phyloP scores from a whole-genome alignment of 2,113 vertebrate species.

The Mungos mungo region DNA sequence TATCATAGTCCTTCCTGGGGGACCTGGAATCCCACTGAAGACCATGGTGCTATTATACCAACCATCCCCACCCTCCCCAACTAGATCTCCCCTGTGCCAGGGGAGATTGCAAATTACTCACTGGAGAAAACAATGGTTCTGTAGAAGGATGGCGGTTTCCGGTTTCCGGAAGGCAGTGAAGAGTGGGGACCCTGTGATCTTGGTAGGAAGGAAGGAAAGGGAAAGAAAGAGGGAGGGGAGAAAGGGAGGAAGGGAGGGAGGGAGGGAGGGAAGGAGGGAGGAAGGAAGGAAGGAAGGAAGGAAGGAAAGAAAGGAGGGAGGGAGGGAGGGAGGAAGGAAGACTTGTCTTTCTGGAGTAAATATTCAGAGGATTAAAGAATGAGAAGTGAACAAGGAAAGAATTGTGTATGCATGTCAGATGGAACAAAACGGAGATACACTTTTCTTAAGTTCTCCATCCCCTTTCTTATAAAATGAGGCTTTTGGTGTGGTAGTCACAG shows the following conservation, averaged over 20 bases:
- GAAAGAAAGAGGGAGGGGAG: neutral
- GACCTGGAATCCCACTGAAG: neutral
- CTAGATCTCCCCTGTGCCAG: neutral
- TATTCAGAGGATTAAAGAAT: neutral
- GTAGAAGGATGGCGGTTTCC: neutral
- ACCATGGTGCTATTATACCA: accelerated
- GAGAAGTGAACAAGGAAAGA: neutral
- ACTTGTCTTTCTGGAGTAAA: neutral
- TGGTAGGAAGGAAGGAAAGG: neutral
- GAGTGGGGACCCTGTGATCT: neutral
- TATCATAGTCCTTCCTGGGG: neutral
- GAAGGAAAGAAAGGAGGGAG: neutral
- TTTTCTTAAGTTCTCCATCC: neutral
- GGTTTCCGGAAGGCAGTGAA: neutral
- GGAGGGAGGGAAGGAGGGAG: neutral
- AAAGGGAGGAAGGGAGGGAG: neutral
- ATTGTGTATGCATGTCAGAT: neutral
- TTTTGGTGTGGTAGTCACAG: neutral
- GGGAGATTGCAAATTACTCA: neutral
- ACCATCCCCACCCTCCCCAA: neutral
- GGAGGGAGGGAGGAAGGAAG: neutral
- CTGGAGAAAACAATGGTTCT: neutral
- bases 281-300: neutral
- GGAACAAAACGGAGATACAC: neutral
- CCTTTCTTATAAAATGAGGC: neutral